These are phyloP conservation scores for Graptemys geographica DNA, from an alignment of 2,797 vertebrate species.

Conservation along the genomic window DNA sequence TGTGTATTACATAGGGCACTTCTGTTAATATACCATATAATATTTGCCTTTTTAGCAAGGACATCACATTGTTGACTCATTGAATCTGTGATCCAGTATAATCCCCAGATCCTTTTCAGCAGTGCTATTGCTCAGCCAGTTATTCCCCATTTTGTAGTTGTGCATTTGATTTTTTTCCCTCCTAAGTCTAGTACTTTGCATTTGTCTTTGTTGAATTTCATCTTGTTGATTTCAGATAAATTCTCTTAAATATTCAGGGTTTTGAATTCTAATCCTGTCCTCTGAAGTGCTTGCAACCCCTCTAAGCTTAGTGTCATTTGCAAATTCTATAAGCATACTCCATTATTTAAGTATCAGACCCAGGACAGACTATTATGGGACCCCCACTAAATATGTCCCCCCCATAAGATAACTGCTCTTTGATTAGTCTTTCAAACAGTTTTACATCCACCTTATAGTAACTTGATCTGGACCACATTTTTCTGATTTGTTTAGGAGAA, in stretches of 20 bases:
- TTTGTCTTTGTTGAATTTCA: not conserved
- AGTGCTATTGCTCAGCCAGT: not conserved
- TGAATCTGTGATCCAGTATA: not conserved
- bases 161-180: not conserved
- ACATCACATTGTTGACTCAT: not conserved
- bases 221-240: not conserved
- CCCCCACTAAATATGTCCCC: not conserved
- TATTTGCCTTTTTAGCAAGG: not conserved
- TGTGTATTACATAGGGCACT: not conserved
- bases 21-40: not conserved
- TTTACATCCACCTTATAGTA: not conserved
- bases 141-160: not conserved
- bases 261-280: not conserved
- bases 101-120: not conserved
- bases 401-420: not conserved
- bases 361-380: not conserved
- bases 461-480: not conserved
- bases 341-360: not conserved
- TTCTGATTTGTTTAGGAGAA: not conserved
- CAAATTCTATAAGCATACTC: not conserved
- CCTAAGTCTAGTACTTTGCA: not conserved
- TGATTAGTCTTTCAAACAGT: not conserved
- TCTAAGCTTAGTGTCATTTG: not conserved
- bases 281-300: not conserved
- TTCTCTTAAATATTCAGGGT: not conserved